Percentiles rank a stretch among this genome's conserved stretches.
phyloP scores from a whole-genome alignment of 1,140 invertebrate genomes.

The Aphidius gifuensis region DNA sequence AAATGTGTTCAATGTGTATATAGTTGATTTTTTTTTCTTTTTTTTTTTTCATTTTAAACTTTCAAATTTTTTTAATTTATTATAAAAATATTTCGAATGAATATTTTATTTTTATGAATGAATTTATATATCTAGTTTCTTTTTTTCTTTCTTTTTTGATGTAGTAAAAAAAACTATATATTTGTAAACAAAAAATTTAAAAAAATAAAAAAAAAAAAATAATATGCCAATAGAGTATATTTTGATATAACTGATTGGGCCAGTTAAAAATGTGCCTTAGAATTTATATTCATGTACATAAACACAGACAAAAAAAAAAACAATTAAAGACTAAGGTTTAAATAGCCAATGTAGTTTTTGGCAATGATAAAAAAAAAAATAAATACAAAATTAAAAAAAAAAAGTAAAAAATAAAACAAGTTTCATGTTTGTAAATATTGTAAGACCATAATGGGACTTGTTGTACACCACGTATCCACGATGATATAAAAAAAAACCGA shows the following conservation, averaged over 20 bases:
- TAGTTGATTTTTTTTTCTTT: slow-evolving; percentile 23
- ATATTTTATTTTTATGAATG: slow-evolving; percentile 17
- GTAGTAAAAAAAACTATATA: background rate
- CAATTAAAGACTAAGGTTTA: background rate
- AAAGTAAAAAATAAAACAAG: no score
- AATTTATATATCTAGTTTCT: slow-evolving; percentile 19
- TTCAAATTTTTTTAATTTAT: slow-evolving; percentile 38
- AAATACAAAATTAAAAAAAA: no score
- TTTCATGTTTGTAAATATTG: no score
- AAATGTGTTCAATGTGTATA: slow-evolving; percentile 37
- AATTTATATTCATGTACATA: slow-evolving; percentile 3
- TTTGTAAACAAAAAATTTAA: background rate
- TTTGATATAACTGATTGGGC: background rate
- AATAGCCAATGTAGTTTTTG: slow-evolving; percentile 1
- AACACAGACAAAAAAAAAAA: background rate
- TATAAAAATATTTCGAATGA: slow-evolving; percentile 26
- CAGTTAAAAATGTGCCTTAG: slow-evolving; percentile 10
- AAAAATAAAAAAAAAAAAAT: background rate
- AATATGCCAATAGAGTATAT: no score
- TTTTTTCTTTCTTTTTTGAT: slow-evolving; percentile 28
- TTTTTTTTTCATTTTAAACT: slow-evolving; percentile 19
- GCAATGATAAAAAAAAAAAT: no score
- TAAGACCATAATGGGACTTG: no score
- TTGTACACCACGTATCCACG: no score
- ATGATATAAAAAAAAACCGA: no score